Conservation (phyloP, 1,140 invertebrate species). For the Monochamus saltuarius region DNA sequence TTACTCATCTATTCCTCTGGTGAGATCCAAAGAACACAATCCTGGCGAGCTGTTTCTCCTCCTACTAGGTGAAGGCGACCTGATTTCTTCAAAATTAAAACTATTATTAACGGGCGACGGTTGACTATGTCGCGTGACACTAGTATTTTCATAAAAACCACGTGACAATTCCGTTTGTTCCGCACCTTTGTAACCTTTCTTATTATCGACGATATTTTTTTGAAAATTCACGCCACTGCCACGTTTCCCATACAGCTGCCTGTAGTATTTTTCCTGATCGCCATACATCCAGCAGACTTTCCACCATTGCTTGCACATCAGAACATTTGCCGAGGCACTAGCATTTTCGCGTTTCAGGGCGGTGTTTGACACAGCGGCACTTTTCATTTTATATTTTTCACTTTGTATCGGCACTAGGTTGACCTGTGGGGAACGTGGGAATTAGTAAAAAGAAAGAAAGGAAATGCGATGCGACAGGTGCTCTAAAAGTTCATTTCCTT, state of each 20-base stretch:
- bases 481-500: too few species aligned
- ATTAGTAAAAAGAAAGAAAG: too few species aligned
- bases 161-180: background rate
- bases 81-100: constrained; percentile 32
- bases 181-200: constrained; percentile 15
- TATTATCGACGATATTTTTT: constrained; percentile 6
- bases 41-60: constrained; percentile 20
- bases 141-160: constrained; percentile 20
- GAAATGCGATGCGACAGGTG: too few species aligned
- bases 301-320: constrained; percentile 86
- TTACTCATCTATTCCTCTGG: constrained; percentile 42
- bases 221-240: constrained; percentile 4
- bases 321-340: constrained; percentile 61
- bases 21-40: constrained; percentile 34
- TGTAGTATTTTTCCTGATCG: constrained; percentile 80
- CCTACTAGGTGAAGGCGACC: constrained; percentile 19
- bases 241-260: constrained; percentile 73
- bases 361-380: constrained; percentile 33
- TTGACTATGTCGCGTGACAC: background rate
- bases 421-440: too few species aligned
- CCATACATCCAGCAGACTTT: constrained; percentile 84
- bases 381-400: constrained; percentile 1
- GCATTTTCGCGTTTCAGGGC: constrained; percentile 42
- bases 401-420: background rate
- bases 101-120: constrained; percentile 21